Evolutionary conservation across 2,797 vertebrate genomes (phyloP).

Genomic region (Nyctalus aviator): DNA sequence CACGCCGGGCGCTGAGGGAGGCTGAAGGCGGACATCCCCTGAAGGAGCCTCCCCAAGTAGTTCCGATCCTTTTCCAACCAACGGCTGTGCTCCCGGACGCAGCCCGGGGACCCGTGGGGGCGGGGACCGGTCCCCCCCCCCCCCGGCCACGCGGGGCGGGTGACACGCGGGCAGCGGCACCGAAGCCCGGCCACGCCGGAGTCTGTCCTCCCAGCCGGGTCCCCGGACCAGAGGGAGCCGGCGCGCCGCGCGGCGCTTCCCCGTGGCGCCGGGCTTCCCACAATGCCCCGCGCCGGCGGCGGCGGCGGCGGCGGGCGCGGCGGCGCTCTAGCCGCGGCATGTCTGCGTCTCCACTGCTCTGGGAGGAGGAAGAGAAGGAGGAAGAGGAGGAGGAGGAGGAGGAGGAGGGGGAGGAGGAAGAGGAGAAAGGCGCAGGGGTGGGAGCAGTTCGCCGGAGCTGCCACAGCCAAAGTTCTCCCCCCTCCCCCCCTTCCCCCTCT

Average conservation of each 20-base stretch:
- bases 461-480: conserved; percentile 78
- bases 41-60: neutral
- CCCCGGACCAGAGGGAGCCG: neutral
- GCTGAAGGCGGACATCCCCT: neutral
- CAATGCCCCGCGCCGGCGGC: conserved; percentile 84
- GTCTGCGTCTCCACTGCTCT: conserved; percentile 84
- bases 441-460: conserved; percentile 80
- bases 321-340: conserved; percentile 86
- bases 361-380: conserved; percentile 86
- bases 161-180: conserved; percentile 72
- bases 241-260: conserved; percentile 10
- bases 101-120: neutral
- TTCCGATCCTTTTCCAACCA: neutral
- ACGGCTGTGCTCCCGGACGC: neutral
- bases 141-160: neutral
- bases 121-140: neutral
- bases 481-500: conserved; percentile 76
- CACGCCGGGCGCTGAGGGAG: neutral
- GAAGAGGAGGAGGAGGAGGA: conserved; percentile 83
- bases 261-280: conserved; percentile 84
- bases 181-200: conserved; percentile 25
- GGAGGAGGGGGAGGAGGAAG: conserved; percentile 84
- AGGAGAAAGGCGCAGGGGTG: conserved; percentile 84
- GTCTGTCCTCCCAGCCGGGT: neutral
- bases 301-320: conserved; percentile 85